These are phyloP conservation scores for Acrobasis consociella DNA, from an alignment of 2,888 invertebrate genomes.

Conservation along the genomic window DNA sequence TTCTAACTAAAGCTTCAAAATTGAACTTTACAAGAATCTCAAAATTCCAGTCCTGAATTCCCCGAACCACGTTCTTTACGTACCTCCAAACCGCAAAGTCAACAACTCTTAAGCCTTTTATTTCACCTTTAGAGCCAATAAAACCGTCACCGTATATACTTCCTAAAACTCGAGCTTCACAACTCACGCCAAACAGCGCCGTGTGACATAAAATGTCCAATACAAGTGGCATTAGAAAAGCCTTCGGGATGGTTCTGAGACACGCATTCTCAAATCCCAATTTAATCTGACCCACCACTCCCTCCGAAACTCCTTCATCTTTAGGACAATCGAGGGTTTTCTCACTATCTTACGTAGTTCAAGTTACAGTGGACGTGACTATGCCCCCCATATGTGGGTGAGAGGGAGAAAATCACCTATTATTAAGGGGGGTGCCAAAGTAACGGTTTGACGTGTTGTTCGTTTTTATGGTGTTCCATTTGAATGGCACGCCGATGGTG, in stretches of 20 bases:
- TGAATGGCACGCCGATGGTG: constrained; percentile 65
- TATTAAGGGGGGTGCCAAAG: constrained; percentile 79
- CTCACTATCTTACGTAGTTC: constrained; percentile 43
- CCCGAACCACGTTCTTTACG: constrained; percentile 24
- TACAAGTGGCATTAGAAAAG: constrained; percentile 77
- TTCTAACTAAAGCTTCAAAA: neutral
- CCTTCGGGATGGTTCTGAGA: constrained; percentile 63
- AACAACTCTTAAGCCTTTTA: constrained; percentile 71
- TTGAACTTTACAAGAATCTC: neutral
- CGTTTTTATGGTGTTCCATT: constrained; percentile 75
- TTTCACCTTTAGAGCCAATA: constrained; percentile 70
- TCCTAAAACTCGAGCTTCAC: constrained; percentile 65
- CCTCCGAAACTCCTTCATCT: constrained; percentile 27
- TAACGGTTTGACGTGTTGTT: constrained; percentile 75
- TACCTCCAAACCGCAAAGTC: constrained; percentile 57
- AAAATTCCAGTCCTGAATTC: constrained; percentile 13
- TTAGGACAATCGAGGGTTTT: neutral
- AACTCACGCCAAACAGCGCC: constrained; percentile 66
- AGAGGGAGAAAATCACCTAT: constrained; percentile 72
- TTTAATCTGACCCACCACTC: constrained; percentile 41
- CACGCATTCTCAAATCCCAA: constrained; percentile 67
- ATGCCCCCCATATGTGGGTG: constrained; percentile 51
- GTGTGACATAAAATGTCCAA: constrained; percentile 78
- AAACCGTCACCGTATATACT: constrained; percentile 73
- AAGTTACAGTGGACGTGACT: constrained; percentile 44